Evolutionary conservation across 2,113 vertebrate species (phyloP).

Genomic region (Cynopterus brachyotis): DNA sequence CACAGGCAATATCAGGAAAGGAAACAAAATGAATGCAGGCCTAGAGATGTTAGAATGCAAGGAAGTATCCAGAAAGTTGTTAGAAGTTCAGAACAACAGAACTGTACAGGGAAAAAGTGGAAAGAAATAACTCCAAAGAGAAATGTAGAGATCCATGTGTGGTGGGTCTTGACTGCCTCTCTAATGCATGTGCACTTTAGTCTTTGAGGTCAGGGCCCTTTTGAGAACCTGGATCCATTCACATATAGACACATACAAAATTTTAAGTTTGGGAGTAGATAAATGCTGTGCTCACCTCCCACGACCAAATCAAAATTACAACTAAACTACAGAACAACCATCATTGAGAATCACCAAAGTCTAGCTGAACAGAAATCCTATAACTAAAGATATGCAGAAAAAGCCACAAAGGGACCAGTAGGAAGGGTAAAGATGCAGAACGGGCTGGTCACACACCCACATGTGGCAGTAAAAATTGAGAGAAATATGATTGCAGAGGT

Average conservation of each 20-base stretch:
- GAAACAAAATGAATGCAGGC: neutral
- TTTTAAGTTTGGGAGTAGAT: neutral
- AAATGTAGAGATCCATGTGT: neutral
- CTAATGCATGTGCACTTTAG: neutral
- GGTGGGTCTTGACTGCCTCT: neutral
- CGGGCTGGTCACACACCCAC: no score
- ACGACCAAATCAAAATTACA: no score
- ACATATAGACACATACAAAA: neutral
- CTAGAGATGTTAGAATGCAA: neutral
- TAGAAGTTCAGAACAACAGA: neutral
- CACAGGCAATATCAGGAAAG: neutral
- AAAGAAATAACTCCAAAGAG: neutral
- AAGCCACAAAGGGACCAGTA: no score
- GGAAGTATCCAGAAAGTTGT: slow-evolving; percentile 6
- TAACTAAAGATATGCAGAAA: no score
- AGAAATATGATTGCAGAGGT: no score
- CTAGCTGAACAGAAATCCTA: no score
- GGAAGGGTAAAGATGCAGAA: no score
- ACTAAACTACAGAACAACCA: no score
- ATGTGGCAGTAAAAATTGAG: no score
- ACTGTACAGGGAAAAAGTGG: neutral
- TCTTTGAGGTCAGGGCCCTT: neutral
- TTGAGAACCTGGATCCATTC: neutral
- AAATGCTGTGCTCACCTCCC: no score
- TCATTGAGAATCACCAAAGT: no score